Percentiles rank a stretch among this genome's conserved stretches.
phyloP scores from a whole-genome alignment of 2,888 invertebrate species.

The Mylabris sibirica region DNA sequence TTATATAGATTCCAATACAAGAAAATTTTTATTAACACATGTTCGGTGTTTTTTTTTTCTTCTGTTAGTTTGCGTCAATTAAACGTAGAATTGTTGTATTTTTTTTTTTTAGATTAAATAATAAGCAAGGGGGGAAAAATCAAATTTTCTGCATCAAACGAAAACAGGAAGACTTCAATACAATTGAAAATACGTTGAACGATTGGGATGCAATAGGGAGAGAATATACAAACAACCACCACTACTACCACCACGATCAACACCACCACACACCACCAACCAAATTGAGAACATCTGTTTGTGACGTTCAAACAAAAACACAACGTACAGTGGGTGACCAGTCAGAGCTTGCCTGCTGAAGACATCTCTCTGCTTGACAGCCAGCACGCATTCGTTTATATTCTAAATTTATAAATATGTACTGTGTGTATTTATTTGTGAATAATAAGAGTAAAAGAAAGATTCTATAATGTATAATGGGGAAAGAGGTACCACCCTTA shows the following conservation, averaged over 20 bases:
- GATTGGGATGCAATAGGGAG: slow-evolving; percentile 45
- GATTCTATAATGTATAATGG: too few relatives aligned
- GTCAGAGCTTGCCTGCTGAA: slow-evolving; percentile 59
- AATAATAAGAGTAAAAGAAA: slow-evolving; percentile 27
- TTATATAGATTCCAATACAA: background rate
- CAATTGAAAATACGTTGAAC: slow-evolving; percentile 10
- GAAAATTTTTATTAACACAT: background rate
- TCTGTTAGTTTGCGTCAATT: background rate
- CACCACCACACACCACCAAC: too few relatives aligned
- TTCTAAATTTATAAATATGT: slow-evolving; percentile 21
- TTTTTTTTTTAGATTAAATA: background rate
- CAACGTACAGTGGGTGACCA: slow-evolving; percentile 53
- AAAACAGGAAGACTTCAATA: slow-evolving; percentile 2
- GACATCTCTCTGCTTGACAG: slow-evolving; percentile 50
- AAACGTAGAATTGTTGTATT: background rate
- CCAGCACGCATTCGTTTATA: slow-evolving; percentile 45
- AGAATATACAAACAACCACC: slow-evolving; percentile 54
- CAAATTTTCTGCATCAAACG: background rate
- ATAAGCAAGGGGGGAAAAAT: background rate
- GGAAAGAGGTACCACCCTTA: slow-evolving; percentile 24
- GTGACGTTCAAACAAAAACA: slow-evolving; percentile 64
- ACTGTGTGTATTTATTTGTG: slow-evolving; percentile 15
- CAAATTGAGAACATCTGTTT: slow-evolving; percentile 63
- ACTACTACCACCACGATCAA: slow-evolving; percentile 49
- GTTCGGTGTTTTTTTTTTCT: background rate